These are phyloP conservation scores for Leptopilina myrica DNA, from an alignment of 2,888 invertebrate genomes.

Conservation along the genomic window DNA sequence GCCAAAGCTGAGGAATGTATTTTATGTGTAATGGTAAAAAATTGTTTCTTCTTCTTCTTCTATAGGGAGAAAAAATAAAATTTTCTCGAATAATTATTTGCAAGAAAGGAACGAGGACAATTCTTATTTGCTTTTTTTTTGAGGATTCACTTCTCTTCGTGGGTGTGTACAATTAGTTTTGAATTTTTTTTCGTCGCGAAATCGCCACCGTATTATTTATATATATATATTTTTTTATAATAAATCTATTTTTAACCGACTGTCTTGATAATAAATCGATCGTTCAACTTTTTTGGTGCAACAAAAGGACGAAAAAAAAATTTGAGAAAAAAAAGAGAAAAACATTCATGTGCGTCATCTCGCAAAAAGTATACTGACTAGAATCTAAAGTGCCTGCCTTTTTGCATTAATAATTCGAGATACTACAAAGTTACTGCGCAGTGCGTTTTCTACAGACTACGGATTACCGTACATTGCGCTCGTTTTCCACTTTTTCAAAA, in stretches of 20 bases:
- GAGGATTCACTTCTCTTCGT: slow-evolving; percentile 34
- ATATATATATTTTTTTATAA: slow-evolving; percentile 30
- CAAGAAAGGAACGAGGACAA: background rate
- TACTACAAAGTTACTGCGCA: slow-evolving; percentile 36
- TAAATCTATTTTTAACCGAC: slow-evolving; percentile 31
- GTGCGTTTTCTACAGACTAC: slow-evolving; percentile 35
- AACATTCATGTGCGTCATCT: slow-evolving; percentile 61
- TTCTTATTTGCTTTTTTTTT: too few relatives aligned
- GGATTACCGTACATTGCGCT: slow-evolving; percentile 37
- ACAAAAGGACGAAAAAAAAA: slow-evolving; percentile 38
- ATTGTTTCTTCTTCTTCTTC: background rate
- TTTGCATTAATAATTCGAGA: slow-evolving; percentile 34
- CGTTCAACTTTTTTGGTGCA: slow-evolving; percentile 29
- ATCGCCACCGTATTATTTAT: slow-evolving; percentile 4
- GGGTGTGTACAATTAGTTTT: slow-evolving; percentile 35
- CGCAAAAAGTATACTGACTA: slow-evolving; percentile 70
- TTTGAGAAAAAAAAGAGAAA: slow-evolving; percentile 33
- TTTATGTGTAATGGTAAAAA: background rate
- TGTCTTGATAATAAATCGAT: slow-evolving; percentile 31
- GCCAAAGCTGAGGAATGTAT: slow-evolving; percentile 4
- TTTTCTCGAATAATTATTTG: background rate
- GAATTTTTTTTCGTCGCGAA: slow-evolving; percentile 17
- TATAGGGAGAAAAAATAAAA: background rate
- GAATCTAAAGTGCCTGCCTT: slow-evolving; percentile 67
- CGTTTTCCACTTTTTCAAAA: slow-evolving; percentile 3